phyloP scores from a whole-genome alignment of 2,113 vertebrate species.

The Procavia capensis region DNA sequence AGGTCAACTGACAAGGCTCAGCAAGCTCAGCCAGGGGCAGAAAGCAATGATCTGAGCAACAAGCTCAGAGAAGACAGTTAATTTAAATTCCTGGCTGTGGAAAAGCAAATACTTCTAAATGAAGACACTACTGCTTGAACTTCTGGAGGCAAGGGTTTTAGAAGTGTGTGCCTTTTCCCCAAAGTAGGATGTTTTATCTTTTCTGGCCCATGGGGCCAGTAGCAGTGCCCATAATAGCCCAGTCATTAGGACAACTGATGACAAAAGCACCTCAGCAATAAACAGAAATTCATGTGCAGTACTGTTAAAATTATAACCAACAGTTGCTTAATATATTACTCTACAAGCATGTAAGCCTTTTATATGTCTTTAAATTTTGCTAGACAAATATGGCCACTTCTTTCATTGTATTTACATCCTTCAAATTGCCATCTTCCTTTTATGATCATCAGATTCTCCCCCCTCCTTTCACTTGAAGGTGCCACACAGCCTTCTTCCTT shows the following conservation, averaged over 20 bases:
- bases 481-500: background rate
- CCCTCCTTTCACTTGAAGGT: background rate
- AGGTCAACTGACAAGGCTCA: background rate
- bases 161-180: background rate
- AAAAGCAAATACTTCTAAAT: background rate
- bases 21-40: background rate
- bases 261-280: slow-evolving; percentile 20
- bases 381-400: background rate
- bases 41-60: background rate
- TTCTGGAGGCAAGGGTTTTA: background rate
- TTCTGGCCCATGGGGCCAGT: background rate
- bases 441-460: background rate
- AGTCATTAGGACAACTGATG: background rate
- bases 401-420: background rate
- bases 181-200: background rate
- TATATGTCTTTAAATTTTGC: background rate
- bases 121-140: background rate
- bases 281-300: background rate
- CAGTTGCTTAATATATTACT: background rate
- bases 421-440: background rate
- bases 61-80: background rate
- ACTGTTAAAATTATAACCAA: background rate
- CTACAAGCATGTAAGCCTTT: background rate
- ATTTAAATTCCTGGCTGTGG: background rate
- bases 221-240: background rate